These are phyloP conservation scores for Egretta garzetta DNA, from an alignment of 2,113 vertebrate species.

Conservation along the genomic window DNA sequence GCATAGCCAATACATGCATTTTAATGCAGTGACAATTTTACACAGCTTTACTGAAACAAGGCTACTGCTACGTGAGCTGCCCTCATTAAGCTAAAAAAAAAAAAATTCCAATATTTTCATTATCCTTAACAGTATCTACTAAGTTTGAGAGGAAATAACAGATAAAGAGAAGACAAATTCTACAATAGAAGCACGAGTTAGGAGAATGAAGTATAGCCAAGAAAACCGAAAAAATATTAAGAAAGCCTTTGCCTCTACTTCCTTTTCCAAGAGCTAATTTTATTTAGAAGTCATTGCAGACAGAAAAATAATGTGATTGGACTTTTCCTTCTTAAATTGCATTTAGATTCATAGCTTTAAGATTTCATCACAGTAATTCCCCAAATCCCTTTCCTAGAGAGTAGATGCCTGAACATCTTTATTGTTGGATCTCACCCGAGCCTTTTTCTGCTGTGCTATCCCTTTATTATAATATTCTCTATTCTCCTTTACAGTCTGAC, in stretches of 20 bases:
- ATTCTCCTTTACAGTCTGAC: background rate
- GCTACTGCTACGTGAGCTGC: background rate
- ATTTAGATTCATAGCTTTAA: background rate
- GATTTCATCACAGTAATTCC: conserved; percentile 13
- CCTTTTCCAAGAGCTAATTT: background rate
- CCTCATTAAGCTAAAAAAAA: background rate
- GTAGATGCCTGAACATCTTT: background rate
- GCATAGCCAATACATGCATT: background rate
- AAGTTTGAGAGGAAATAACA: background rate
- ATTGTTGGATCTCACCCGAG: background rate
- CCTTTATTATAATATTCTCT: background rate
- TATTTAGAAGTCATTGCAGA: background rate
- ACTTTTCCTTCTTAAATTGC: background rate
- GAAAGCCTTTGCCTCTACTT: background rate
- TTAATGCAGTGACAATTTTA: background rate
- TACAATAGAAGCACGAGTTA: background rate
- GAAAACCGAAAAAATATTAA: background rate
- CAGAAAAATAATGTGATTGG: background rate
- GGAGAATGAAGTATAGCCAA: background rate
- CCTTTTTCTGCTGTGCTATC: background rate
- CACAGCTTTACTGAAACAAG: background rate
- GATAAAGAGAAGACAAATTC: background rate
- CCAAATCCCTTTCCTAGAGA: conserved; percentile 14
- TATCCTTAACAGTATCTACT: background rate
- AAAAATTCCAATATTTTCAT: background rate